Evolutionary conservation across 2,113 vertebrate genomes (phyloP).

Genomic region (Nerophis ophidion): DNA sequence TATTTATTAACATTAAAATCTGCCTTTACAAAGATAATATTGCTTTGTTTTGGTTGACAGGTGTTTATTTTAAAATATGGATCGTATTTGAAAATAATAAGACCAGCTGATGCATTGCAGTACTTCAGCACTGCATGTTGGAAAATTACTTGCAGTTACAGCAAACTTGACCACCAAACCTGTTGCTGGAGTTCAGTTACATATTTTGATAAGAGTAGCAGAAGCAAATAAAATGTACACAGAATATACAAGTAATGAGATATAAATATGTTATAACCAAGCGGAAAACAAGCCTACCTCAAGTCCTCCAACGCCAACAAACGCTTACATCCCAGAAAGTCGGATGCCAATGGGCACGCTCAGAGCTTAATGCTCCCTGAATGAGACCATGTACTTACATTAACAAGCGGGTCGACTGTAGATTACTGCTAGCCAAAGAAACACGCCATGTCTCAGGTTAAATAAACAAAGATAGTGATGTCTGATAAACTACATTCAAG

Average conservation of each 20-base stretch:
- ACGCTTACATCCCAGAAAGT: conserved; percentile 32
- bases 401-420: background rate
- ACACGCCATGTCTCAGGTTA: too few relatives aligned
- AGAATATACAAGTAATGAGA: background rate
- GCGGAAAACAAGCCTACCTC: conserved; percentile 41
- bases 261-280: background rate
- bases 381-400: conserved; percentile 40
- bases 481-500: too few relatives aligned
- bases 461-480: too few relatives aligned
- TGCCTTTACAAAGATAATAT: background rate
- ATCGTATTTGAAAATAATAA: too few relatives aligned
- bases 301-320: conserved; percentile 28
- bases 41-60: background rate
- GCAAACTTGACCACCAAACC: conserved; percentile 18
- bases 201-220: too few relatives aligned
- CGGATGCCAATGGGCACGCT: conserved; percentile 40
- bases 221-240: background rate
- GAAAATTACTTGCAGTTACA: background rate
- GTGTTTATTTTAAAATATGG: too few relatives aligned
- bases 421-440: too few relatives aligned
- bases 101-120: too few relatives aligned
- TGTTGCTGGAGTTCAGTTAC: conserved; percentile 28
- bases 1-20: background rate
- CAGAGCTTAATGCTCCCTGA: conserved; percentile 25
- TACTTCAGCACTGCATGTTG: background rate